A percentile compares a stretch with the other conserved stretches of the same genome.
These are phyloP conservation scores for Zelostemma sp. DNA, from an alignment of 1,140 invertebrate genomes.

Conservation along the genomic window DNA sequence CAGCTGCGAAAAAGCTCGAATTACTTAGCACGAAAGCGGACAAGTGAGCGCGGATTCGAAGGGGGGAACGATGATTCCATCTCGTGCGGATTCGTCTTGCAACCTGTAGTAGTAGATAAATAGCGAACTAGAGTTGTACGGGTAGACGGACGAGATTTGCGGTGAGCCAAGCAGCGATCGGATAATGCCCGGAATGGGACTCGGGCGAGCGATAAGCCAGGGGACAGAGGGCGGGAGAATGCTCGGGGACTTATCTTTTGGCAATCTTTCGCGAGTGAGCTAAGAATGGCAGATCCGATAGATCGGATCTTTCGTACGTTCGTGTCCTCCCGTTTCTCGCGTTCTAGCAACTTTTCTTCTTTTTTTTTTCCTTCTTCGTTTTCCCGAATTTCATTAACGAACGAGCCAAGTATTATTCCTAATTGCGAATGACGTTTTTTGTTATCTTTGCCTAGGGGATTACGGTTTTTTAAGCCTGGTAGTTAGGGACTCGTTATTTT, in stretches of 20 bases:
- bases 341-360: not conserved
- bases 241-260: conserved; percentile 58
- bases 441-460: too few relatives aligned
- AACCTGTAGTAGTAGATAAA: conserved; percentile 49
- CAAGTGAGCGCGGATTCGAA: conserved; percentile 30
- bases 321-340: not conserved
- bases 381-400: too few relatives aligned
- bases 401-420: too few relatives aligned
- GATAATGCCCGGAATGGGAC: conserved; percentile 46
- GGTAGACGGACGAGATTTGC: conserved; percentile 55
- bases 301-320: conserved; percentile 1
- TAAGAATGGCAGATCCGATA: conserved; percentile 57
- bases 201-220: conserved; percentile 1
- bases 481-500: not conserved
- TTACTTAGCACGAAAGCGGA: conserved; percentile 36
- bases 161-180: conserved; percentile 52
- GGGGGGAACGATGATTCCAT: conserved; percentile 54
- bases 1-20: conserved; percentile 49
- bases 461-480: too few relatives aligned
- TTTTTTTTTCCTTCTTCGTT: not conserved
- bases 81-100: conserved; percentile 55
- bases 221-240: conserved; percentile 38
- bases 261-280: conserved; percentile 64
- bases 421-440: too few relatives aligned
- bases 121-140: conserved; percentile 46